phyloP scores from a whole-genome alignment of 2,888 invertebrate species.

The Xanthia icteritia region DNA sequence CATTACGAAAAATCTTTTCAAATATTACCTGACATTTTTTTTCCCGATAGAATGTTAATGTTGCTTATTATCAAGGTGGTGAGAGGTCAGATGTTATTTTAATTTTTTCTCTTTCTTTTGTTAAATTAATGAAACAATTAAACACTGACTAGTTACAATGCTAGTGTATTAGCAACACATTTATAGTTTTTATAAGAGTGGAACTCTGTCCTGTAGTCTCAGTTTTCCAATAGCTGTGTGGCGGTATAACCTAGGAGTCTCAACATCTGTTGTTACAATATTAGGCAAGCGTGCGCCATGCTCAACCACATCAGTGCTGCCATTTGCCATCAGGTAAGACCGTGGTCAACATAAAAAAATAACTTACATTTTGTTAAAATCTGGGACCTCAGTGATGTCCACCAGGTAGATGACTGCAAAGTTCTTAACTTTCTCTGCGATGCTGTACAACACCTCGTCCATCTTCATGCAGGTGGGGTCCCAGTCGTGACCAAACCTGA shows the following conservation, averaged over 20 bases:
- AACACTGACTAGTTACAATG: neutral
- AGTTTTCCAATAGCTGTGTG: neutral
- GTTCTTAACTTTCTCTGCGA: conserved; percentile 99
- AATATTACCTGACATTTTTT: too few relatives aligned
- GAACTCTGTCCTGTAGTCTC: neutral
- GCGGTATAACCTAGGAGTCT: neutral
- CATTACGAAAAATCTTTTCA: too few relatives aligned
- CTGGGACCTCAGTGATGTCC: conserved; percentile 99
- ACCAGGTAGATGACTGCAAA: conserved; percentile 99
- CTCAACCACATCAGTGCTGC: neutral
- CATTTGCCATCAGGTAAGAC: neutral
- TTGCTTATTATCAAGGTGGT: too few relatives aligned
- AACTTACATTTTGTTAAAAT: conserved; percentile 99
- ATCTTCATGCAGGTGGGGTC: conserved; percentile 99
- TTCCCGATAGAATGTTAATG: too few relatives aligned
- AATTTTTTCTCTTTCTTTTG: too few relatives aligned
- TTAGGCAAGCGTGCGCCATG: neutral
- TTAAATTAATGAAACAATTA: neutral
- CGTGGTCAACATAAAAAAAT: neutral
- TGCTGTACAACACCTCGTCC: conserved; percentile 99
- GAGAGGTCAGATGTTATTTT: too few relatives aligned
- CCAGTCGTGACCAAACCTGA: conserved; percentile 99
- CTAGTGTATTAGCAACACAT: neutral
- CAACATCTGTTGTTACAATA: neutral
- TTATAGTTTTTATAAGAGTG: neutral